These are phyloP conservation scores for Heliothis virescens DNA, from an alignment of 1,140 invertebrate genomes.

Conservation along the genomic window DNA sequence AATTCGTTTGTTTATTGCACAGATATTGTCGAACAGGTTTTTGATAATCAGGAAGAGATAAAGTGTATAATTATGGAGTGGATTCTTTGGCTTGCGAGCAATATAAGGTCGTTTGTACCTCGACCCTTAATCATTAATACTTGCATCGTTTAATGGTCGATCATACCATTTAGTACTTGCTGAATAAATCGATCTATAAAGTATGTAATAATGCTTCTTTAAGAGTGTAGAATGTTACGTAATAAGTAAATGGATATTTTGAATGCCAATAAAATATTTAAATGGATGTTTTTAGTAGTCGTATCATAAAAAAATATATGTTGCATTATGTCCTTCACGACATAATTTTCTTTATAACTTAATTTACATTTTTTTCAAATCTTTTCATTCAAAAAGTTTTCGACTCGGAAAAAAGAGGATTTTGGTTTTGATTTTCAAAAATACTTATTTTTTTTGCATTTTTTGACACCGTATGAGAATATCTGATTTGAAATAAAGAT, in stretches of 20 bases:
- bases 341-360: conserved; percentile 19
- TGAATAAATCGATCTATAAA: not conserved
- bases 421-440: no score
- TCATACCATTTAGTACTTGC: not conserved
- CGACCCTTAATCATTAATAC: not conserved
- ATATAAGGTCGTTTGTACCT: not conserved
- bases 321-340: not conserved
- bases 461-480: no score
- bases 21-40: conserved; percentile 40
- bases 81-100: not conserved
- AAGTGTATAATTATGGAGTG: not conserved
- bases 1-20: conserved; percentile 43
- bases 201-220: not conserved
- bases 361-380: conserved; percentile 2
- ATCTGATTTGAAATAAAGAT: no score
- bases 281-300: not conserved
- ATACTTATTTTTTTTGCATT: no score
- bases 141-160: not conserved
- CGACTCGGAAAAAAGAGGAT: no score
- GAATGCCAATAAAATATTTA: conserved; percentile 4
- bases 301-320: not conserved
- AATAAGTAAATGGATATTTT: not conserved
- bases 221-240: not conserved
- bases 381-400: no score
- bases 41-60: conserved; percentile 47